Conservation (phyloP, 1,140 invertebrate genomes). For the Drosophila guanche region DNA sequence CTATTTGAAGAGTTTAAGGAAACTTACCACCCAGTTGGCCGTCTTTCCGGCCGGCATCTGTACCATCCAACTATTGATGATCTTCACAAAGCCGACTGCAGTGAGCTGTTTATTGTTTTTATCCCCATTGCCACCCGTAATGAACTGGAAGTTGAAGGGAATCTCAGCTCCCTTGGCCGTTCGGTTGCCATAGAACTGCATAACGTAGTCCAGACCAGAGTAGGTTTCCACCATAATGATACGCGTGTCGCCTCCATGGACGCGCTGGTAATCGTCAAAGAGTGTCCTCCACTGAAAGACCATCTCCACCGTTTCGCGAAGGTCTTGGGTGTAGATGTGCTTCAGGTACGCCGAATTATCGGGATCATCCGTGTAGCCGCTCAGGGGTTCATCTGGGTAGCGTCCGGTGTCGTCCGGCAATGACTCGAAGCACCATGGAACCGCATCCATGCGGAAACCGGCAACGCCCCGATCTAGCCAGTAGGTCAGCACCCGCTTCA, state of each 20-base stretch:
- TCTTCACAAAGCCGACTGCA: constrained; percentile 78
- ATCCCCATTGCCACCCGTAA: constrained; percentile 77
- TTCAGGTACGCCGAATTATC: constrained; percentile 85
- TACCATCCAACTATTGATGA: constrained; percentile 84
- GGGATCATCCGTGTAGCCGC: constrained; percentile 81
- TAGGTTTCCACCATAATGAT: constrained; percentile 90
- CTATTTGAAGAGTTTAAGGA: too few relatives aligned
- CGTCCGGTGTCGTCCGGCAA: constrained; percentile 82
- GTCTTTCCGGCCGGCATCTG: constrained; percentile 82
- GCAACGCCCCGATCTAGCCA: constrained; percentile 91
- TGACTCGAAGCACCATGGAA: constrained; percentile 86
- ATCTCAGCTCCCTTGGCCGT: constrained; percentile 85
- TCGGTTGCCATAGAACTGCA: constrained; percentile 86
- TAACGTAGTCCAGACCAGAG: constrained; percentile 82
- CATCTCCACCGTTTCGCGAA: constrained; percentile 86
- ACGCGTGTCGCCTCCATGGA: constrained; percentile 84
- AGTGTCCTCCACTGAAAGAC: constrained; percentile 86
- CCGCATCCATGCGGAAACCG: constrained; percentile 89
- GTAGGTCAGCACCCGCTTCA: constrained; percentile 88
- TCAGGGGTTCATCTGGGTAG: constrained; percentile 86
- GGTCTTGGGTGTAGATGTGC: constrained; percentile 87
- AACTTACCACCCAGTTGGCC: constrained; percentile 85
- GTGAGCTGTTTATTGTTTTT: constrained; percentile 84
- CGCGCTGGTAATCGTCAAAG: constrained; percentile 85
- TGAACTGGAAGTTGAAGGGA: constrained; percentile 86